Evolutionary conservation across 2,797 vertebrate genomes (phyloP).

Genomic region (Garrulus glandarius): DNA sequence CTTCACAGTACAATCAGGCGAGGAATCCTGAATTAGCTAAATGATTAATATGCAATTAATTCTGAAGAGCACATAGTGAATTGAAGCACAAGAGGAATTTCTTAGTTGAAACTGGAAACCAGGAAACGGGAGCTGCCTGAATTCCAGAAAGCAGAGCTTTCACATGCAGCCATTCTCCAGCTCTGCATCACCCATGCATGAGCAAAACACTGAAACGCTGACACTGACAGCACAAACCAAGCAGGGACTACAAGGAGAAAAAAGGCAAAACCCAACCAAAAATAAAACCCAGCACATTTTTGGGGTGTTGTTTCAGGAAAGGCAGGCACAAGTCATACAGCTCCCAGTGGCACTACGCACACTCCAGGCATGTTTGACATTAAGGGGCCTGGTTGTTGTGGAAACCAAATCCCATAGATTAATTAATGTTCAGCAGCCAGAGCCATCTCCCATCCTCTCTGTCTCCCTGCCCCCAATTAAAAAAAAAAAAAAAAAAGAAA

Average conservation of each 20-base stretch:
- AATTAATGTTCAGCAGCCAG: conserved; percentile 38
- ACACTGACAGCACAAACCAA: neutral
- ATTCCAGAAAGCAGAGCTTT: neutral
- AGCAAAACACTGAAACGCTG: neutral
- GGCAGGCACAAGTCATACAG: conserved; percentile 31
- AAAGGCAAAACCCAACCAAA: neutral
- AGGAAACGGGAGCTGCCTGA: neutral
- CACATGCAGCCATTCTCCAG: neutral
- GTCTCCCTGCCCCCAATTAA: neutral
- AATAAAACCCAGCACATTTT: neutral
- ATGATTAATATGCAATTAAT: neutral
- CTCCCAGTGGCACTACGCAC: conserved; percentile 19
- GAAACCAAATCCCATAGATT: conserved; percentile 50
- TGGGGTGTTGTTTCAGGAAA: neutral
- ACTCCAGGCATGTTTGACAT: conserved; percentile 55
- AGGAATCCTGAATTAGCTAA: neutral
- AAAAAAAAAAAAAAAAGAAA: neutral
- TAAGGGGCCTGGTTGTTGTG: conserved; percentile 57
- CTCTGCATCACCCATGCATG: neutral
- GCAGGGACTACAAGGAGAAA: neutral
- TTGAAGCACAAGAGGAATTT: conserved; percentile 1
- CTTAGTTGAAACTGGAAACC: neutral
- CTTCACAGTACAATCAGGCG: neutral
- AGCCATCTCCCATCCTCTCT: conserved; percentile 15
- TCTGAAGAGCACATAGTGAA: neutral